Conservation (phyloP, 2,113 vertebrate species). For the Choloepus hoffmanni region DNA sequence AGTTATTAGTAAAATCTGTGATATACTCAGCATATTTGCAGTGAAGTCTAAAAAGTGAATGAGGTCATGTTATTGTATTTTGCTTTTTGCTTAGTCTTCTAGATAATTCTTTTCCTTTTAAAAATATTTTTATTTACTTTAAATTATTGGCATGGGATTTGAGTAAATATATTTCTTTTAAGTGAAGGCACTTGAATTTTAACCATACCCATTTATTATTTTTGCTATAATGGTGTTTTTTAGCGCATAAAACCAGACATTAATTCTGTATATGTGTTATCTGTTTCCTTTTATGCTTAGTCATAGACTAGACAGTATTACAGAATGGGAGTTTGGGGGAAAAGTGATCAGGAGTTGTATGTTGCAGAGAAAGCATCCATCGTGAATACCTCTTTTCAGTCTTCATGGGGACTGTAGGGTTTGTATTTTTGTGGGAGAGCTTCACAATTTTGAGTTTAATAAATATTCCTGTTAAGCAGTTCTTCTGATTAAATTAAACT, state of each 20-base stretch:
- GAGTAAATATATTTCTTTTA: conserved; percentile 33
- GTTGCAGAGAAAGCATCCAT: not conserved
- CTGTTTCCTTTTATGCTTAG: conserved; percentile 41
- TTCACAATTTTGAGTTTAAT: conserved; percentile 48
- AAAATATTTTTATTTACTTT: not conserved
- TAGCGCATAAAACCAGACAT: conserved; percentile 10
- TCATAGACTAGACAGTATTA: not conserved
- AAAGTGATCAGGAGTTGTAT: not conserved
- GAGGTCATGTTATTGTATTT: not conserved
- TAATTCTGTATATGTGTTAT: not conserved
- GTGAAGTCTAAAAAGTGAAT: not conserved
- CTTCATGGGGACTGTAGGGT: not conserved
- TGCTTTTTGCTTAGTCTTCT: conserved; percentile 6
- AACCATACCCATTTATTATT: not conserved
- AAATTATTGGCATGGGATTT: conserved; percentile 18
- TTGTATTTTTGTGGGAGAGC: not conserved
- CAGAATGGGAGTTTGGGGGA: not conserved
- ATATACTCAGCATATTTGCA: not conserved
- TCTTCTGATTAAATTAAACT: conserved; percentile 64
- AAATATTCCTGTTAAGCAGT: conserved; percentile 47
- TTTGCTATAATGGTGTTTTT: conserved; percentile 50
- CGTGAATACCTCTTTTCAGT: not conserved
- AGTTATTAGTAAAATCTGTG: not conserved
- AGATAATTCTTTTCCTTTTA: not conserved
- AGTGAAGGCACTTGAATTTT: conserved; percentile 41